These are phyloP conservation scores for Lobophora halterata DNA, from an alignment of 2,888 invertebrate genomes.

Conservation along the genomic window DNA sequence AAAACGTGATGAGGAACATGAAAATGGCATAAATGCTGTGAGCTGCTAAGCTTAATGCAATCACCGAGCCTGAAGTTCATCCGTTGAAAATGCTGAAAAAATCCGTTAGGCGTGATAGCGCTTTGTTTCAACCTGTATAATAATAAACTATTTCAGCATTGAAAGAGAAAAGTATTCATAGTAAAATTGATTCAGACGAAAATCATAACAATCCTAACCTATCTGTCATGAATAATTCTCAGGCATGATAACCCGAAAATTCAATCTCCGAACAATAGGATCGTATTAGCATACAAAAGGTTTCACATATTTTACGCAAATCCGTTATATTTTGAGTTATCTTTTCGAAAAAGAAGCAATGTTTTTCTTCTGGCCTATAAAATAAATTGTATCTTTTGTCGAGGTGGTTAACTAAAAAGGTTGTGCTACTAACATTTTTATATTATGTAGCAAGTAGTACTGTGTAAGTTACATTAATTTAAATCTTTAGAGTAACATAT, in stretches of 20 bases:
- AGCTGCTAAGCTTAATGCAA: too few relatives aligned
- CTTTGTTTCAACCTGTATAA: too few relatives aligned
- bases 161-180: conserved; percentile 12
- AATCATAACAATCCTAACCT: conserved; percentile 60
- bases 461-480: conserved; percentile 1
- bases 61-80: too few relatives aligned
- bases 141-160: too few relatives aligned
- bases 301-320: conserved; percentile 79
- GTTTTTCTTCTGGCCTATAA: conserved; percentile 64
- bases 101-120: too few relatives aligned
- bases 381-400: conserved; percentile 61
- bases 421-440: conserved; percentile 45
- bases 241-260: conserved; percentile 74
- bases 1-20: too few relatives aligned
- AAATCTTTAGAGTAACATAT: too few relatives aligned
- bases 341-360: conserved; percentile 67
- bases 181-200: conserved; percentile 39
- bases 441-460: conserved; percentile 37
- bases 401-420: conserved; percentile 44
- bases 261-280: conserved; percentile 79
- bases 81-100: too few relatives aligned
- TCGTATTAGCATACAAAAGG: conserved; percentile 80
- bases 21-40: too few relatives aligned
- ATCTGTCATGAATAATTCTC: conserved; percentile 76
- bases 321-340: conserved; percentile 78